Conservation (phyloP, 2,797 vertebrate species). For the Thripadectes ignobilis region DNA sequence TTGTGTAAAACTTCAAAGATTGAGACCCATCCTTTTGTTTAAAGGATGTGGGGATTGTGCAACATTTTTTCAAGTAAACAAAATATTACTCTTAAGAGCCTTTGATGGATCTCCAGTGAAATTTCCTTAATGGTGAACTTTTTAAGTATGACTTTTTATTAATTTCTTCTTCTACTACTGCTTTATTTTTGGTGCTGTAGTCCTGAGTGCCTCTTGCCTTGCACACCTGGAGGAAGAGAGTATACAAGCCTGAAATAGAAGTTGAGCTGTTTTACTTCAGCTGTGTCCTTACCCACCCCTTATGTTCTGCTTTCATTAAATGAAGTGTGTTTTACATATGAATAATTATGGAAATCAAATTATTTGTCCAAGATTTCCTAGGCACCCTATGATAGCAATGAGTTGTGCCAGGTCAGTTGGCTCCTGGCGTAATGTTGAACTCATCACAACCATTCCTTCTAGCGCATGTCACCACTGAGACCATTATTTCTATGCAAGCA, state of each 20-base stretch:
- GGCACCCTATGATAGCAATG: background rate
- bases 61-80: background rate
- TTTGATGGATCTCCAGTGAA: background rate
- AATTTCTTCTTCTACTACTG: background rate
- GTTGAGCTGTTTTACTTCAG: background rate
- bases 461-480: background rate
- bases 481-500: background rate
- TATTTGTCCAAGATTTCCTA: background rate
- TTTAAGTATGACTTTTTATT: background rate
- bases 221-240: background rate
- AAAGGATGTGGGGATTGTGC: background rate
- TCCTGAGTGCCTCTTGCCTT: background rate
- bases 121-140: background rate
- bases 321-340: fast-evolving
- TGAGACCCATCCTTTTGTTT: background rate
- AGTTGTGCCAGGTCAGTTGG: background rate
- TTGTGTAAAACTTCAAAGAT: background rate
- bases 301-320: background rate
- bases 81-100: background rate
- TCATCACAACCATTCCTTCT: background rate
- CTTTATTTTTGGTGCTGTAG: background rate
- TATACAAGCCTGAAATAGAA: background rate
- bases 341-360: background rate
- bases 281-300: background rate
- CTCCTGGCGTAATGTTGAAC: background rate